These are phyloP conservation scores for Papilio xuthus DNA, from an alignment of 1,140 invertebrate species.

Conservation along the genomic window DNA sequence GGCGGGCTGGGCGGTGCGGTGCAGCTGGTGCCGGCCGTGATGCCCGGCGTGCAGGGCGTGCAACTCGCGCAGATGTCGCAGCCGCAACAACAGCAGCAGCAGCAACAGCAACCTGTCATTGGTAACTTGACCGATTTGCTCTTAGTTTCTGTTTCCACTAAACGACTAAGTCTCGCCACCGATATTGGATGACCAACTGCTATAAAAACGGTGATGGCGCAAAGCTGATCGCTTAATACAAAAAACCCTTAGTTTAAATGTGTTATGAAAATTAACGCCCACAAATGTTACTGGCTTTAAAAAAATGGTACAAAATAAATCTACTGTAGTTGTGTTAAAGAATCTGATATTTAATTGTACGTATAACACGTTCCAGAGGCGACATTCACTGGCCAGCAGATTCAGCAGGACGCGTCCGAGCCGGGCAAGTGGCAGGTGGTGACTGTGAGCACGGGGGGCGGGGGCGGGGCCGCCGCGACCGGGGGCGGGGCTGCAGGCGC, in stretches of 20 bases:
- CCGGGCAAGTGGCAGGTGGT: slow-evolving; percentile 92
- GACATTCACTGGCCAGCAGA: slow-evolving; percentile 79
- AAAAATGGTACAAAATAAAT: too few relatives aligned
- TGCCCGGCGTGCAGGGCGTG: slow-evolving; percentile 68
- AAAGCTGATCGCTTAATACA: too few relatives aligned
- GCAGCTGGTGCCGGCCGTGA: slow-evolving; percentile 70
- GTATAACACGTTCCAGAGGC: slow-evolving; percentile 44
- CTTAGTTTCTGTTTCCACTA: not conserved
- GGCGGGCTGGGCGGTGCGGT: slow-evolving; percentile 67
- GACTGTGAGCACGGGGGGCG: slow-evolving; percentile 78
- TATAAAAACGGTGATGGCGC: too few relatives aligned
- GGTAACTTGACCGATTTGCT: slow-evolving; percentile 46
- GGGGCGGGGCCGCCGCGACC: slow-evolving; percentile 47
- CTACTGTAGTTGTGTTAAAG: too few relatives aligned
- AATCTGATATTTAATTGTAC: slow-evolving; percentile 29
- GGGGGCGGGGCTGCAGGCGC: slow-evolving; percentile 58
- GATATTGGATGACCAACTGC: too few relatives aligned
- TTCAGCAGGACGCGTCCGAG: slow-evolving; percentile 90
- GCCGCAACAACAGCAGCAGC: slow-evolving; percentile 50
- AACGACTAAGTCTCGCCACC: too few relatives aligned
- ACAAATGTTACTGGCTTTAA: too few relatives aligned
- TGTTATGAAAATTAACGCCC: too few relatives aligned
- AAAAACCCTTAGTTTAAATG: too few relatives aligned
- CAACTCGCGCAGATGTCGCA: slow-evolving; percentile 64
- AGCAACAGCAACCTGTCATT: slow-evolving; percentile 51